These are phyloP conservation scores for Sebastes vulpes DNA, from an alignment of 2,797 vertebrate species.

Conservation along the genomic window DNA sequence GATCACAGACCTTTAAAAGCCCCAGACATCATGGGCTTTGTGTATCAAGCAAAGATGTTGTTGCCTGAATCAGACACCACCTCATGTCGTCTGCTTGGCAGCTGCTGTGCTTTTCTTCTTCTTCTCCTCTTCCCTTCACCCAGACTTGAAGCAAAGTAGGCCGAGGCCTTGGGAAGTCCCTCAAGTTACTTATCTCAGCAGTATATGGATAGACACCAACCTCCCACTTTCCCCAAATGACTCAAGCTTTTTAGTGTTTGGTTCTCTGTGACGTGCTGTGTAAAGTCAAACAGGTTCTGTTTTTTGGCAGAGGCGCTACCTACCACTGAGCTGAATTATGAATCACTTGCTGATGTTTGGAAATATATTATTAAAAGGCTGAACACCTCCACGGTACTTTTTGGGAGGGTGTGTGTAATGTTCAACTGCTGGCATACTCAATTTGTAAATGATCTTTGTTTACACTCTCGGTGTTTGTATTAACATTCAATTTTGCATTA, in stretches of 20 bases:
- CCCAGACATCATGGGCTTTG: conserved; percentile 42
- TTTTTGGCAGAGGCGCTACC: conserved; percentile 30
- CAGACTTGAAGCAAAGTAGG: conserved; percentile 75
- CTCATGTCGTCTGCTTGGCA: conserved; percentile 51
- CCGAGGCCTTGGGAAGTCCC: conserved; percentile 78
- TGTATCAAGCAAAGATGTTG: conserved; percentile 46
- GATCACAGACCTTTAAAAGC: conserved; percentile 44
- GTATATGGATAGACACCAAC: conserved; percentile 55
- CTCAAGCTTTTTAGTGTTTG: conserved; percentile 55
- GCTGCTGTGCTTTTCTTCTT: conserved; percentile 52
- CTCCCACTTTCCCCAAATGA: conserved; percentile 50
- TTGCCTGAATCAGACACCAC: conserved; percentile 58
- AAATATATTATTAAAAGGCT: conserved; percentile 57
- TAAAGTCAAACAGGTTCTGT: conserved; percentile 54
- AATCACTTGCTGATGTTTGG: conserved; percentile 59
- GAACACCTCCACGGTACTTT: conserved; percentile 30
- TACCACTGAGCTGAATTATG: conserved; percentile 57
- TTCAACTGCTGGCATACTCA: conserved; percentile 39
- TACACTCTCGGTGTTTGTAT: conserved; percentile 51
- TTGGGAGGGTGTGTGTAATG: background rate
- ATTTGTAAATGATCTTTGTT: conserved; percentile 65
- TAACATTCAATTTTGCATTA: conserved; percentile 63
- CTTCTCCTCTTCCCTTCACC: conserved; percentile 26
- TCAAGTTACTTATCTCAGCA: conserved; percentile 75
- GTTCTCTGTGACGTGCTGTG: conserved; percentile 53